Conservation (phyloP, 2,797 vertebrate genomes). For the Ibycter americanus region DNA sequence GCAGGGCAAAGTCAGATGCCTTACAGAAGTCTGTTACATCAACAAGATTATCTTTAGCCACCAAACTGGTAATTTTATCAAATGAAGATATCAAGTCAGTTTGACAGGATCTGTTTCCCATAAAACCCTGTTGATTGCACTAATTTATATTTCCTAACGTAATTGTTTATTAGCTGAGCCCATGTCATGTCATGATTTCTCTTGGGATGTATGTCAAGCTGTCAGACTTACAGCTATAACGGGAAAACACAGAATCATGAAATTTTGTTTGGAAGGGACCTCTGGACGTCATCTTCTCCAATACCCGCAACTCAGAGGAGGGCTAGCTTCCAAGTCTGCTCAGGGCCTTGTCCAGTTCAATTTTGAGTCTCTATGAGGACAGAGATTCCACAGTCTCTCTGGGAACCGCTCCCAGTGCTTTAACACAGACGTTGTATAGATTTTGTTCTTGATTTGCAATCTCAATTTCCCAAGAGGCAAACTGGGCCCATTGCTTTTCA, state of each 20-base stretch:
- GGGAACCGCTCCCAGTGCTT: not conserved
- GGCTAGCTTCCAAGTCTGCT: not conserved
- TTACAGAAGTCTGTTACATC: conserved; percentile 55
- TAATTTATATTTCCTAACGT: conserved; percentile 56
- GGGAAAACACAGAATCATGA: not conserved
- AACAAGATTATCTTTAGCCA: conserved; percentile 51
- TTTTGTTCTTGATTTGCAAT: not conserved
- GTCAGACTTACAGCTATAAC: not conserved
- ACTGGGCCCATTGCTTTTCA: not conserved
- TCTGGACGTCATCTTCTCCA: not conserved
- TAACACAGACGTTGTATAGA: not conserved
- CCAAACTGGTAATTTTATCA: conserved; percentile 44
- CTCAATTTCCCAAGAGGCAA: not conserved
- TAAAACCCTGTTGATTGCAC: conserved; percentile 19
- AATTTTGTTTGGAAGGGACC: not conserved
- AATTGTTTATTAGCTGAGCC: conserved; percentile 50
- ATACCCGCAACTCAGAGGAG: not conserved
- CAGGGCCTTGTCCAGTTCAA: not conserved
- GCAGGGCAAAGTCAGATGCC: conserved; percentile 38
- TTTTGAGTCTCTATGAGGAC: not conserved
- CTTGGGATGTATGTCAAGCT: not conserved
- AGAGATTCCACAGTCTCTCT: conserved; percentile 10
- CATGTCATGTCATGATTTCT: conserved; percentile 28
- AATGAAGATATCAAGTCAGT: conserved; percentile 58
- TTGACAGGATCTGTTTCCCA: conserved; percentile 59